Percentiles rank a stretch among this genome's conserved stretches.
Evolutionary conservation across 1,140 invertebrate species (phyloP).

Genomic region (Physella acuta): DNA sequence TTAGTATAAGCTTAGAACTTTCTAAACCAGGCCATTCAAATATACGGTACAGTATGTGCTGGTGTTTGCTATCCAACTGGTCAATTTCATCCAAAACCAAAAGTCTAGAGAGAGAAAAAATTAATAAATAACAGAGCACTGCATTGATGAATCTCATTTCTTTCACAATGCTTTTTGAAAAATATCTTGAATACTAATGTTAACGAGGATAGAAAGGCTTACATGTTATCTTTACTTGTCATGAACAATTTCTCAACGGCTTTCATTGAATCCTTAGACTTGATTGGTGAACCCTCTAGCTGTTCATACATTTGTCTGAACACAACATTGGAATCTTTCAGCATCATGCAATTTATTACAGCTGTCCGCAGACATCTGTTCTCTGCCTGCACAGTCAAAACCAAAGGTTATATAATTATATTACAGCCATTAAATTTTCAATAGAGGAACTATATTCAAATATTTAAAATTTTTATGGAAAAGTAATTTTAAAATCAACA

Average conservation of each 20-base stretch:
- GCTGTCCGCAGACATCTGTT: slow-evolving; percentile 40
- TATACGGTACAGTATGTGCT: slow-evolving; percentile 86
- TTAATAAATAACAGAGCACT: slow-evolving; percentile 37
- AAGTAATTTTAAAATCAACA: too few relatives aligned
- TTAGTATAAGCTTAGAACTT: slow-evolving; percentile 75
- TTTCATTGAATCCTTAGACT: slow-evolving; percentile 37
- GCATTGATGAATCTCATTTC: slow-evolving; percentile 1
- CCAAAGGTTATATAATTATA: too few relatives aligned
- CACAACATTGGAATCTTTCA: slow-evolving; percentile 43
- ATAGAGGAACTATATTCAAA: too few relatives aligned
- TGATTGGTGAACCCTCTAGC: slow-evolving; percentile 38
- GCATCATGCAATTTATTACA: slow-evolving; percentile 53
- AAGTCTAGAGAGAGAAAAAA: slow-evolving; percentile 66
- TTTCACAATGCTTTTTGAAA: background rate
- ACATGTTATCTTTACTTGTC: slow-evolving; percentile 41
- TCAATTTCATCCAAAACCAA: slow-evolving; percentile 96
- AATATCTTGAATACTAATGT: background rate
- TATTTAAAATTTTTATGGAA: too few relatives aligned
- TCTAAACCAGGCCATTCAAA: slow-evolving; percentile 86
- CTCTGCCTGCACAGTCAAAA: slow-evolving; percentile 31
- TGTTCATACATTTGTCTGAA: slow-evolving; percentile 45
- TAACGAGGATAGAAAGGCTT: slow-evolving; percentile 21
- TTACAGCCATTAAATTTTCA: too few relatives aligned
- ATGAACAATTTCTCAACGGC: slow-evolving; percentile 44
- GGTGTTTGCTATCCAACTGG: slow-evolving; percentile 78